Conservation (phyloP, 2,113 vertebrate genomes). For the Picathartes gymnocephalus region DNA sequence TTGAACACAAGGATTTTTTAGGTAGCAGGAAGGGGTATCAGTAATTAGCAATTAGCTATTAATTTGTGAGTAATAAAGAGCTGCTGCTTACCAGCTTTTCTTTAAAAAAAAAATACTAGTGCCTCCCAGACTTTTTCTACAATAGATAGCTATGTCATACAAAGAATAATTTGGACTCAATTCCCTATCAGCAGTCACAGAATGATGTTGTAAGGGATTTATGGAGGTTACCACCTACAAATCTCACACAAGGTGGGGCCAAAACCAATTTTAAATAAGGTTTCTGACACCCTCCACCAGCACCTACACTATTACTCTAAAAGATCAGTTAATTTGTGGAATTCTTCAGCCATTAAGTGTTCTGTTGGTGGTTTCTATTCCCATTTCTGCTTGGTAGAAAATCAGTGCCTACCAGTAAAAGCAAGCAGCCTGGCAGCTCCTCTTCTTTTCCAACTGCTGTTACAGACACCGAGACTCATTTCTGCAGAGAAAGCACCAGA, state of each 20-base stretch:
- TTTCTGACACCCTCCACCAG: background rate
- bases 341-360: background rate
- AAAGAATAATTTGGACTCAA: background rate
- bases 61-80: background rate
- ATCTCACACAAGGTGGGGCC: background rate
- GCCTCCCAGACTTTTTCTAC: background rate
- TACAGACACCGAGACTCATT: background rate
- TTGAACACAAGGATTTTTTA: background rate
- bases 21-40: background rate
- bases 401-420: background rate
- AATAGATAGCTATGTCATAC: background rate
- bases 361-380: background rate
- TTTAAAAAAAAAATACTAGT: background rate
- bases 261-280: background rate
- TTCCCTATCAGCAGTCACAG: background rate
- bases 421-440: background rate
- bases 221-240: background rate
- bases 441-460: background rate
- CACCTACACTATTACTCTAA: background rate
- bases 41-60: background rate
- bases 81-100: background rate
- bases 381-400: background rate
- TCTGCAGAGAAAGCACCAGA: constrained; percentile 22
- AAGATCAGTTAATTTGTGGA: background rate
- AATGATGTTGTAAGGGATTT: background rate